Base-by-base conservation (phyloP, 1,140 invertebrate genomes). In the Drusus annulatus region DNA sequence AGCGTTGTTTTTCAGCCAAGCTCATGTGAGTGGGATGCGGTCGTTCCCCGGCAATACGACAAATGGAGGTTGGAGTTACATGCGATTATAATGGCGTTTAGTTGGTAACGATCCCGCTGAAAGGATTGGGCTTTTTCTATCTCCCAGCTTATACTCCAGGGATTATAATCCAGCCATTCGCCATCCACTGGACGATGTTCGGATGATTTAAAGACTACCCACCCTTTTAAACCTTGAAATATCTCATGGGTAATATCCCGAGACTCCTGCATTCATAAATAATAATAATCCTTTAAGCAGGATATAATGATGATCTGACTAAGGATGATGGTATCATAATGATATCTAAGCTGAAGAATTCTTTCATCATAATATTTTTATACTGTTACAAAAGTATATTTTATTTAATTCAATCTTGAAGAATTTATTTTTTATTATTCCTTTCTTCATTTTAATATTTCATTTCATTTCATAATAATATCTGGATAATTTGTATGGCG, bases 111-210 rank as follows among this genome's bases (percentile, higher is more conserved):
- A 83, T 79, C 76, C 62, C 25, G 17, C 28, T 45, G 78, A 45
- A 10, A 69, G 71, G 71, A 60, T 69, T 23, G 56, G 31, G 69
- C 36, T 45, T 83, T 83, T 83, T 78, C 60, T 16, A 45, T 31
- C 78, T 52, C 75, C 51, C 23, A 45, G 17, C 6, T 56, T 45
- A 28, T 19, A 16, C 68, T 56, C 28, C 0, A 69, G 68, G 81
- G 68, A 83, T 83, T 83, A 77, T 80, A 83, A 83, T 83, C 81
- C 62, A 13, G 75, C 68, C 60, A 78, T 83, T 79, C 74, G 73
- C 73, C 52, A 62, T 63, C 68, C 45, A 19, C 25, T 21, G 74
- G 54, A 56, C 68, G 23, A 17, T 71, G 68, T 51, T 45, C 16
- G 69, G 23, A 15, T 74, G 69, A 74, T 74, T 74, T 74, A 74